phyloP scores from a whole-genome alignment of 1,140 invertebrate genomes.

The Wasmannia auropunctata region DNA sequence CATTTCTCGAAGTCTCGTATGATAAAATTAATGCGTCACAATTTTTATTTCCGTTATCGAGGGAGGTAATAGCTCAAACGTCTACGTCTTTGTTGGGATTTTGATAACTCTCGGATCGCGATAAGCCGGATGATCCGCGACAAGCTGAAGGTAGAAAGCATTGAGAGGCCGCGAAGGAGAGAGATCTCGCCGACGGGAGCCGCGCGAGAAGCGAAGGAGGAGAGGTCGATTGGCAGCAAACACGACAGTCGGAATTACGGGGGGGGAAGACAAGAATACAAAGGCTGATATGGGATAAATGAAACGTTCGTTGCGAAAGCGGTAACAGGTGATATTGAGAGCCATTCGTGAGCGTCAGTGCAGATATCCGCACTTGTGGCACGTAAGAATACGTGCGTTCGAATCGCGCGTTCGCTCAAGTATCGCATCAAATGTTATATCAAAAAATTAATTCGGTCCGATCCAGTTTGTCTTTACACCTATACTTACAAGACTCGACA shows the following conservation, averaged over 20 bases:
- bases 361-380: background rate
- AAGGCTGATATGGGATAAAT: constrained; percentile 44
- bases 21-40: background rate
- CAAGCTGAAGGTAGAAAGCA: constrained; percentile 25
- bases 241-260: constrained; percentile 30
- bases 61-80: constrained; percentile 33
- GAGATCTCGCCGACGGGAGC: constrained; percentile 17
- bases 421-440: background rate
- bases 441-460: background rate
- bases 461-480: background rate
- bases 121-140: constrained; percentile 63
- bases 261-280: constrained; percentile 1
- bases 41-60: background rate
- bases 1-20: background rate
- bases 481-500: background rate
- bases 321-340: constrained; percentile 56
- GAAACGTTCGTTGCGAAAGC: constrained; percentile 47
- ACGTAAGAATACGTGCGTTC: background rate
- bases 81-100: constrained; percentile 44
- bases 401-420: background rate
- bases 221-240: constrained; percentile 32
- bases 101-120: constrained; percentile 44
- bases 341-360: background rate
- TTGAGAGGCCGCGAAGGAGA: constrained; percentile 3
- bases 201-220: constrained; percentile 18